phyloP scores from a whole-genome alignment of 2,797 vertebrate species.

The Gobio occitaniae region DNA sequence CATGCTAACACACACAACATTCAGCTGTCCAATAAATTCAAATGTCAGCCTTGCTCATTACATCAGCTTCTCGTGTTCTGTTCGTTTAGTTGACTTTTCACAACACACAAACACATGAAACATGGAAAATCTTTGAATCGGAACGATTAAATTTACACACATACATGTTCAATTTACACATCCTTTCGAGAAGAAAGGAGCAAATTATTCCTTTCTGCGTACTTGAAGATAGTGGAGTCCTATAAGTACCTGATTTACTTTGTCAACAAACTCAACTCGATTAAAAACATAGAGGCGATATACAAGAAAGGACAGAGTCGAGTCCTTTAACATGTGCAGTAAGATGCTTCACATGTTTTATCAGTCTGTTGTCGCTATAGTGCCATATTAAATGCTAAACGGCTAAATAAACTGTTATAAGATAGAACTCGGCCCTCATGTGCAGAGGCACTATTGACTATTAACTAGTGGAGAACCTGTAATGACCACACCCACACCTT shows the following conservation, averaged over 20 bases:
- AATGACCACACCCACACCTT: neutral
- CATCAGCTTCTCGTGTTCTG: slow-evolving; percentile 62
- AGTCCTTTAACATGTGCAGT: neutral
- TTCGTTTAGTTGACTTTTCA: slow-evolving; percentile 50
- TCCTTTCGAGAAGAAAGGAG: neutral
- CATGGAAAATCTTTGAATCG: neutral
- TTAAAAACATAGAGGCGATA: neutral
- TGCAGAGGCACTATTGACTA: neutral
- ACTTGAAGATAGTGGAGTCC: neutral
- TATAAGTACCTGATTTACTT: too few species aligned
- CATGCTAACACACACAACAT: slow-evolving; percentile 30
- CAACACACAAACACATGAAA: neutral
- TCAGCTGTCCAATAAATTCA: slow-evolving; percentile 75
- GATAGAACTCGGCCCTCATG: neutral
- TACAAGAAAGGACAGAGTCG: neutral
- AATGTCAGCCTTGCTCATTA: slow-evolving; percentile 65
- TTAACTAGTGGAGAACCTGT: neutral
- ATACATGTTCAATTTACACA: neutral
- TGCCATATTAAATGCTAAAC: neutral
- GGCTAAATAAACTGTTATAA: neutral
- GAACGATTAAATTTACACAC: neutral
- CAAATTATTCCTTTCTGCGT: neutral
- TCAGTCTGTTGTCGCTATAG: neutral
- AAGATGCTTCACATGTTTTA: neutral
- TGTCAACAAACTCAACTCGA: neutral